These are phyloP conservation scores for Myotis yumanensis DNA, from an alignment of 2,113 vertebrate genomes.

Conservation along the genomic window DNA sequence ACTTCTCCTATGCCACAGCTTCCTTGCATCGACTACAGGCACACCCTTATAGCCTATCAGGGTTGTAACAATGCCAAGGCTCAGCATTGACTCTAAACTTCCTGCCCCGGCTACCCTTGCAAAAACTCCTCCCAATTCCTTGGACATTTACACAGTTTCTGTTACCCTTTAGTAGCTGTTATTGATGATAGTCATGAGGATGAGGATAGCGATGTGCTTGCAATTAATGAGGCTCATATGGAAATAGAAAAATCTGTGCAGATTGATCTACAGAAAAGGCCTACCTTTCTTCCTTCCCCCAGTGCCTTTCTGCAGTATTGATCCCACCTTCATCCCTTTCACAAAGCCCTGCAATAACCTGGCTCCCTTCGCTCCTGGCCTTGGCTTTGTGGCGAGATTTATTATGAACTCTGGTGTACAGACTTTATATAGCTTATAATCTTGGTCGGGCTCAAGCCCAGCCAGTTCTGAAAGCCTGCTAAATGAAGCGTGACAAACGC, in stretches of 20 bases:
- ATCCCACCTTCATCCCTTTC: slow-evolving; percentile 55
- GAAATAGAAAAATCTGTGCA: slow-evolving; percentile 52
- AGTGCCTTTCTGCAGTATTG: slow-evolving; percentile 16
- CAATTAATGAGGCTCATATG: background rate
- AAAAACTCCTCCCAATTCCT: background rate
- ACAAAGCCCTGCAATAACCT: slow-evolving; percentile 53
- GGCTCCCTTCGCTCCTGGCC: background rate
- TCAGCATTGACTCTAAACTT: background rate
- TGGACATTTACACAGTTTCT: background rate
- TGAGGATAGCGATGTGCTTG: background rate
- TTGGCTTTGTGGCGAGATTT: slow-evolving; percentile 38
- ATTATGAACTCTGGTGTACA: slow-evolving; percentile 53
- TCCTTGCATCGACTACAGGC: background rate
- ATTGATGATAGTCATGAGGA: background rate
- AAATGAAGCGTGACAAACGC: slow-evolving; percentile 78
- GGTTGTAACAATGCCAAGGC: background rate
- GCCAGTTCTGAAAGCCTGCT: slow-evolving; percentile 70
- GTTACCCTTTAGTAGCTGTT: background rate
- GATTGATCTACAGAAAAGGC: slow-evolving; percentile 46
- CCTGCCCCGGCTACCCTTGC: background rate
- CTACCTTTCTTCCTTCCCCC: slow-evolving; percentile 43
- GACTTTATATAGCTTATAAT: slow-evolving; percentile 61
- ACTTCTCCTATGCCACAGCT: background rate
- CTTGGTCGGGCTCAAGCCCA: slow-evolving; percentile 50
- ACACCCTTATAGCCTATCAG: background rate